Percentiles rank a stretch among this genome's conserved stretches.
Conservation (phyloP, 2,113 vertebrate genomes). For the Serilophus lunatus region DNA sequence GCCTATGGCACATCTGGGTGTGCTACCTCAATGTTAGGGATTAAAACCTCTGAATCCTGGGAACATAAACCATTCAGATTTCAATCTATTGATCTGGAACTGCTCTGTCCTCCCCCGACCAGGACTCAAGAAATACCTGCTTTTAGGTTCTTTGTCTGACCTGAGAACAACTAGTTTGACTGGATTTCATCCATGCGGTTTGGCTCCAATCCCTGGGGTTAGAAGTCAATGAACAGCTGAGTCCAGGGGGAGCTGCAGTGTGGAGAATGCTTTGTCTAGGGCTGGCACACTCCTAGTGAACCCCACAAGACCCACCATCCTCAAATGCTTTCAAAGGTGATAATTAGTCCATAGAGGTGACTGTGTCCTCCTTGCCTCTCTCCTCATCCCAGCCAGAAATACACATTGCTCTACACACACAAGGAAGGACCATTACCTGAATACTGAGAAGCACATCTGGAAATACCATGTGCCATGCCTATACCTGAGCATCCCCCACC, state of each 20-base stretch:
- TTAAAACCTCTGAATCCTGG: background rate
- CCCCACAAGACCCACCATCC: background rate
- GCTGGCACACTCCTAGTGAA: background rate
- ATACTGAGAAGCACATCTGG: background rate
- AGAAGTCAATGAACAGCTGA: background rate
- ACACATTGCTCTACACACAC: background rate
- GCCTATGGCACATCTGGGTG: background rate
- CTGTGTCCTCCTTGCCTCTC: background rate
- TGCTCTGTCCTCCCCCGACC: fast-evolving
- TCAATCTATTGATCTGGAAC: background rate
- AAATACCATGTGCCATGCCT: background rate
- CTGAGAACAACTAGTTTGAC: background rate
- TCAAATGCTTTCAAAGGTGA: background rate
- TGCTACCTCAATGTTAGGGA: background rate
- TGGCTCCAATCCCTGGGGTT: background rate
- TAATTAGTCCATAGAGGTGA: background rate
- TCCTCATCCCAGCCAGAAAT: background rate
- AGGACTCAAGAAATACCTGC: background rate
- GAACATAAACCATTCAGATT: background rate
- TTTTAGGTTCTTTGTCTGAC: background rate
- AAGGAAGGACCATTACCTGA: background rate
- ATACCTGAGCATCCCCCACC: background rate
- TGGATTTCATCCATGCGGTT: background rate
- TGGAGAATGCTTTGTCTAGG: background rate
- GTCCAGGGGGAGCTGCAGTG: fast-evolving